phyloP scores from a whole-genome alignment of 2,797 vertebrate species.

The Mus minutoides region DNA sequence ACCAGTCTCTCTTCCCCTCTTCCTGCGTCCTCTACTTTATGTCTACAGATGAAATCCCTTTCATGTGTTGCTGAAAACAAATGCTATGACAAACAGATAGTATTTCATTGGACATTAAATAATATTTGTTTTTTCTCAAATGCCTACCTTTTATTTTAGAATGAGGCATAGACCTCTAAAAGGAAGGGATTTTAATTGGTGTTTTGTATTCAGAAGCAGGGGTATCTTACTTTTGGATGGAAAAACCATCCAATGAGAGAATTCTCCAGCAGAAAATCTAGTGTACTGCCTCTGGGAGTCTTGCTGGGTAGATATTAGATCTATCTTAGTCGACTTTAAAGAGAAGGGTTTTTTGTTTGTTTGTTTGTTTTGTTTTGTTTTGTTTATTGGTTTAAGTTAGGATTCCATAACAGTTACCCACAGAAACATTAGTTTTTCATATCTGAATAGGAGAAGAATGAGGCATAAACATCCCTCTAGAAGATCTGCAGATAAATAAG shows the following conservation, averaged over 20 bases:
- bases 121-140: neutral
- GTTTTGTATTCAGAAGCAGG: slow-evolving; percentile 23
- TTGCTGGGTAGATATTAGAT: neutral
- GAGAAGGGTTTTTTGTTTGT: neutral
- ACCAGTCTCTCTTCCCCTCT: neutral
- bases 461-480: neutral
- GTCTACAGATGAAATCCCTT: neutral
- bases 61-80: slow-evolving; percentile 6
- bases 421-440: neutral
- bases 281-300: neutral
- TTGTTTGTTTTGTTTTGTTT: no score
- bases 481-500: neutral
- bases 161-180: slow-evolving; percentile 28
- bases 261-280: neutral
- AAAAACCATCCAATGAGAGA: slow-evolving; percentile 24
- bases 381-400: neutral
- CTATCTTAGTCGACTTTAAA: neutral
- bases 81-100: neutral
- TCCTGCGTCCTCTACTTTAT: neutral
- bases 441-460: neutral
- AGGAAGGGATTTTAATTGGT: slow-evolving; percentile 8
- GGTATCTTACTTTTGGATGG: neutral
- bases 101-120: neutral
- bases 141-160: slow-evolving; percentile 38
- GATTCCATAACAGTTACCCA: neutral